Conservation (phyloP, 2,888 invertebrate species). For the Cheilosia soror region DNA sequence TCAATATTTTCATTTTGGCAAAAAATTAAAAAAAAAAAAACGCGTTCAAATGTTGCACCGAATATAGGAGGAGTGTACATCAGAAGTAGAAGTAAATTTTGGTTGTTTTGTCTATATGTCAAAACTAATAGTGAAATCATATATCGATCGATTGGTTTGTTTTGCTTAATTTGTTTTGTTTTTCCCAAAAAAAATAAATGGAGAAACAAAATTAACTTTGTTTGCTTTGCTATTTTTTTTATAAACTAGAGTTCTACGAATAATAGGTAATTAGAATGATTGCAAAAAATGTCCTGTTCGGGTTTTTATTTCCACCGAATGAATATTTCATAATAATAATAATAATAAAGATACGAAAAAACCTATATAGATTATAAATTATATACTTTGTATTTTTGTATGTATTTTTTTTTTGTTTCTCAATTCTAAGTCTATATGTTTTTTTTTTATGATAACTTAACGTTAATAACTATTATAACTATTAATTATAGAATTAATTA, state of each 20-base stretch:
- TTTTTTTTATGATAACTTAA: slow-evolving; percentile 65
- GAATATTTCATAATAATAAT: slow-evolving; percentile 36
- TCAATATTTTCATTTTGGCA: slow-evolving; percentile 14
- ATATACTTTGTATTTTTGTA: slow-evolving; percentile 59
- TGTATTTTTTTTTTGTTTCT: slow-evolving; percentile 46
- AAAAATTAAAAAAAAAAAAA: neutral
- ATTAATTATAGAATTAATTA: slow-evolving; percentile 82
- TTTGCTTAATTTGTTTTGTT: slow-evolving; percentile 35
- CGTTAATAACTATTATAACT: slow-evolving; percentile 46
- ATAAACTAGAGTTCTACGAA: slow-evolving; percentile 70
- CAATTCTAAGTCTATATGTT: slow-evolving; percentile 64
- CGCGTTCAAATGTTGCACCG: slow-evolving; percentile 19
- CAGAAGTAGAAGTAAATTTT: slow-evolving; percentile 30
- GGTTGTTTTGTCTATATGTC: too few species aligned
- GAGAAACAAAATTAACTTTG: slow-evolving; percentile 25
- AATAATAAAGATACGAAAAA: slow-evolving; percentile 63
- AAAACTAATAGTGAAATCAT: slow-evolving; percentile 51
- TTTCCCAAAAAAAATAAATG: slow-evolving; percentile 35
- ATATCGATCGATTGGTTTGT: slow-evolving; percentile 29
- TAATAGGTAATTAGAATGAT: slow-evolving; percentile 74
- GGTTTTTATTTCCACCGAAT: slow-evolving; percentile 65
- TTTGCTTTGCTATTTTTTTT: slow-evolving; percentile 44
- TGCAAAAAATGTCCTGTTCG: slow-evolving; percentile 52
- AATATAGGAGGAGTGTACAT: slow-evolving; percentile 14
- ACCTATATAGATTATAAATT: slow-evolving; percentile 66